Evolutionary conservation across 1,140 invertebrate genomes (phyloP).

Genomic region (Drosophila grimshawi): DNA sequence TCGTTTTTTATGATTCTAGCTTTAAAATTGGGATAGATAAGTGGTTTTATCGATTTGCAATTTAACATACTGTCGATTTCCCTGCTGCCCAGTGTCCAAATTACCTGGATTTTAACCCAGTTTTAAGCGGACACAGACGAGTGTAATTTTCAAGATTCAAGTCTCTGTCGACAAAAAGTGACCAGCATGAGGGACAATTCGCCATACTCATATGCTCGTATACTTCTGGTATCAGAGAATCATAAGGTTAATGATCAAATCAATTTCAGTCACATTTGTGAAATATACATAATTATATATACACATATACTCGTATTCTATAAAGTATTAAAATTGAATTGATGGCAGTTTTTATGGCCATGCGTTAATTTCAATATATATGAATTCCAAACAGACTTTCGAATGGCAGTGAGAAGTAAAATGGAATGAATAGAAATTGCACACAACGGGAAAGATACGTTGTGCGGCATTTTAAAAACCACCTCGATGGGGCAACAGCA

Average conservation of each 20-base stretch:
- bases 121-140: no score
- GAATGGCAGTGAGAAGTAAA: not conserved
- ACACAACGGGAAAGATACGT: slow-evolving; percentile 31
- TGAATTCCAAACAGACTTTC: slow-evolving; percentile 41
- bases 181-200: no score
- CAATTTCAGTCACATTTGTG: slow-evolving; percentile 4
- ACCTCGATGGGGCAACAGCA: slow-evolving; percentile 10
- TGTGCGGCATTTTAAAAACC: slow-evolving; percentile 32
- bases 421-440: slow-evolving; percentile 26
- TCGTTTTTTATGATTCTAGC: no score
- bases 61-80: no score
- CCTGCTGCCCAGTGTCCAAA: no score
- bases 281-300: slow-evolving; percentile 13
- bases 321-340: slow-evolving; percentile 16
- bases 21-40: no score
- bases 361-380: slow-evolving; percentile 42
- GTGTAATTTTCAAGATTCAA: no score
- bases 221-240: no score
- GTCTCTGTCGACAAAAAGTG: no score
- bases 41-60: no score
- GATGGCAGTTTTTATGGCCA: slow-evolving; percentile 33
- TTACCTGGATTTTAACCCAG: no score
- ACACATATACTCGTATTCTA: not conserved
- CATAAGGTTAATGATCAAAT: not conserved
- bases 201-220: no score